These are phyloP conservation scores for Apamea crenata DNA, from an alignment of 2,888 invertebrate species.

Conservation along the genomic window DNA sequence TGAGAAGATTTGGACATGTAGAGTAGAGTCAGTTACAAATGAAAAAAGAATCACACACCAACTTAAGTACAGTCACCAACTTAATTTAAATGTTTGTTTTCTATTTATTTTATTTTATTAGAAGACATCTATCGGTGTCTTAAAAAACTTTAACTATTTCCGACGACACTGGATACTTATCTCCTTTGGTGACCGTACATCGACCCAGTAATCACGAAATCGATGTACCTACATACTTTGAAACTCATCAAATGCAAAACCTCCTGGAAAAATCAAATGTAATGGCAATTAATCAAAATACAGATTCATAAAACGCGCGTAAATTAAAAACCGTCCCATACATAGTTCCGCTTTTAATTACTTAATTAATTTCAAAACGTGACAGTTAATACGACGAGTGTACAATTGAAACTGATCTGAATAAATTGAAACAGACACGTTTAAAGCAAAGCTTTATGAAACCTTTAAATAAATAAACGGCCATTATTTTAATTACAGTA, in stretches of 20 bases:
- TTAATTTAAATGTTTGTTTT: no score
- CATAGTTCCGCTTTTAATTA: background rate
- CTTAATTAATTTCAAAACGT: constrained; percentile 38
- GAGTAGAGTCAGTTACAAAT: no score
- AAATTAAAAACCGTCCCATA: constrained; percentile 5
- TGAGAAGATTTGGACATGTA: background rate
- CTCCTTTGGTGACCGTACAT: no score
- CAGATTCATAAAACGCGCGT: background rate
- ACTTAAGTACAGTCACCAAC: no score
- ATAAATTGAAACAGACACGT: constrained; percentile 45
- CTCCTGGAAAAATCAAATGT: no score
- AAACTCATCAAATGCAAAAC: background rate
- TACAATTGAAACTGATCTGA: constrained; percentile 36
- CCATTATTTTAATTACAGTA: constrained; percentile 25
- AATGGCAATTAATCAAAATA: background rate
- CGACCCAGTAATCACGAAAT: no score
- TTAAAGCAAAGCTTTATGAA: constrained; percentile 23
- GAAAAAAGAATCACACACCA: background rate
- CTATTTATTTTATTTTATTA: no score
- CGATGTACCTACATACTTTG: no score
- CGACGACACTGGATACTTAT: no score
- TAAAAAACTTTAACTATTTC: no score
- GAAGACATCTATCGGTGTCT: no score
- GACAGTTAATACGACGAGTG: constrained; percentile 27
- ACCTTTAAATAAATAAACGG: constrained; percentile 45